Conservation (phyloP, 1,140 invertebrate species). For the Eulimnadia texana region DNA sequence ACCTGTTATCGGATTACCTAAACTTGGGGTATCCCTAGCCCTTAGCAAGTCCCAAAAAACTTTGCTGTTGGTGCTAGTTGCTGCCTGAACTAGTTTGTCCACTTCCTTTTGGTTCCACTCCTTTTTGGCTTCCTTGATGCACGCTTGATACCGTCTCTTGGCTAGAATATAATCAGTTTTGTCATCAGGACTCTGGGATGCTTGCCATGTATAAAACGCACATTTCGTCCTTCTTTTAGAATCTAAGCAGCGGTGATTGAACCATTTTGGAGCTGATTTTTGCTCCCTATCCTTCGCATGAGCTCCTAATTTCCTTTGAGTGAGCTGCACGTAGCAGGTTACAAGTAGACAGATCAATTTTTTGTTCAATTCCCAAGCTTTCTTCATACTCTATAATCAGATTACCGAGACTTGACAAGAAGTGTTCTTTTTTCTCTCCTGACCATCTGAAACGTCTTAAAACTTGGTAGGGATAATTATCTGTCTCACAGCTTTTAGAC, state of each 20-base stretch:
- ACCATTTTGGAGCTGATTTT: neutral
- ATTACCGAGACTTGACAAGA: too few species aligned
- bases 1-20: too few species aligned
- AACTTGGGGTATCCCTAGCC: neutral
- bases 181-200: neutral
- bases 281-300: neutral
- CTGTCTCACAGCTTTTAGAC: neutral
- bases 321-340: neutral
- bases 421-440: too few species aligned
- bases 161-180: neutral
- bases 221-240: neutral
- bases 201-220: neutral
- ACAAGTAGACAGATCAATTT: too few species aligned
- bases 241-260: neutral
- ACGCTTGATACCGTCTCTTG: neutral
- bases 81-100: neutral
- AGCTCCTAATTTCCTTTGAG: neutral
- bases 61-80: neutral
- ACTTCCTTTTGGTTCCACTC: neutral
- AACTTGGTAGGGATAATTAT: too few species aligned
- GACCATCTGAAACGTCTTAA: too few species aligned
- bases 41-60: neutral
- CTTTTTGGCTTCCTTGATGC: neutral
- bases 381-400: too few species aligned
- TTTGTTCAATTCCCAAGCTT: too few species aligned